Evolutionary conservation across 2,113 vertebrate genomes (phyloP), one percentile per base, ranked within the genome.

Genomic region (Corythoichthys haematopterus): DNA sequence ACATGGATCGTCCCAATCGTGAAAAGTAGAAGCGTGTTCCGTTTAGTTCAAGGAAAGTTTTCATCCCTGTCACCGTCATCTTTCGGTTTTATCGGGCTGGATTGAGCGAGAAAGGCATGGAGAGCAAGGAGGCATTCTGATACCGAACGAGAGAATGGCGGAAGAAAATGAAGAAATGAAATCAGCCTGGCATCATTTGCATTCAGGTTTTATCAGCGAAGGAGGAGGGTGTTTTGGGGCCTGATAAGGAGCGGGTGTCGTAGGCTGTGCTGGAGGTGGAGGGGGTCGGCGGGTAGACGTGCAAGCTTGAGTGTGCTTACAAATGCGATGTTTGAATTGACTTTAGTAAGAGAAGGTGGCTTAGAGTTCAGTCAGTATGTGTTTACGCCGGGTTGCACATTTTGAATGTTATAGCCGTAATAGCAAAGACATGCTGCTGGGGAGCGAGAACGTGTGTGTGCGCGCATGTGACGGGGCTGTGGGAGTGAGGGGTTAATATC

Each of bases 401-500:
- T 28, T 68, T 67, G 74, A 48, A 69, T 72, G 69, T 78, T 77
- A 63, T 12, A 62, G 81, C 53, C 56, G 64, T 59, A 56, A 53
- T 36, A 64, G 68, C 16, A 38, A 76, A 60, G 66, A 67, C 73
- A 46, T 65, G 69, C 64, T 16, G 13, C 72, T 68, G 73, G 71
- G 58, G 59, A 66, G 58, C 50, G 60, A 58, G 52, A 20, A 60
- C 51, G 71, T 48, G 57, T 70, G 78, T 59, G 75, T 35, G 59
- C 56, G 35, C 72, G 52, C 9, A 12, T 55, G 80, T 59, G 75
- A 65, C 38, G 63, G 67, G 56, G 66, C 28, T 48, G 66, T 28
- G 66, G 64, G 68, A 53, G 59, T 38, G 72, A 78, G 77, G 87
- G 87, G 87, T 88, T 93, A 95, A 96, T 97, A 95, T 95, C 93